Base-by-base conservation (phyloP, 2,113 vertebrate genomes). In the Microtus ochrogaster region DNA sequence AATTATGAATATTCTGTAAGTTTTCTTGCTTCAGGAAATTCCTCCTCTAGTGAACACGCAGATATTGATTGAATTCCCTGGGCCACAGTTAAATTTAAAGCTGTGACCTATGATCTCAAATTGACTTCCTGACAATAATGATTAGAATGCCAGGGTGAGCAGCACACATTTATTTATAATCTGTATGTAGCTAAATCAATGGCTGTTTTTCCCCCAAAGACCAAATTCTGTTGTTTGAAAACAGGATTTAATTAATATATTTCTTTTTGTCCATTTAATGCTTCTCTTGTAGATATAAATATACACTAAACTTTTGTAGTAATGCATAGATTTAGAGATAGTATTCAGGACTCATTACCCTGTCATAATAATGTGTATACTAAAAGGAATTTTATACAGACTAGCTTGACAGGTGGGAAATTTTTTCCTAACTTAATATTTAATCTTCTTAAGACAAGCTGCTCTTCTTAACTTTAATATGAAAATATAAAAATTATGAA, bases 51-150 rank as follows among this genome's bases (percentile, higher is more conserved):
- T 76, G 36, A 83, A 78, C 22, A 88, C 41, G 61, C 2, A 77
- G 82, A 70, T 96, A 97, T 94, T 77, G 73, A 79, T 97, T 90
- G 88, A 90, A 96, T 94, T 97, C 94, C 97, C 94, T 73, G 24
- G 92, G 96, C 81, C 66, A 79, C 95, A 76, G 90, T 97, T 97
- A 90, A 98, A 98, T 98, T 98, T 96, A 98, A 95, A 97, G 86
- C 66, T 82, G 63, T 98, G 98, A 98, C 97, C 97, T 98, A 47
- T 98, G 97, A 96, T 97, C 97, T 98, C 97, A 95, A 94, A 98
- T 98, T 98, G 98, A 98, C 94, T 98, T 98, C 96, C 98, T 98
- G 98, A 98, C 97, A 98, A 96, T 98, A 98, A 97, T 95, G 96
- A 98, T 99, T 98, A 98, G 95, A 81, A 70, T 85, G 78, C 92